Conservation (phyloP, 2,888 invertebrate species). For the Serripes groenlandicus region DNA sequence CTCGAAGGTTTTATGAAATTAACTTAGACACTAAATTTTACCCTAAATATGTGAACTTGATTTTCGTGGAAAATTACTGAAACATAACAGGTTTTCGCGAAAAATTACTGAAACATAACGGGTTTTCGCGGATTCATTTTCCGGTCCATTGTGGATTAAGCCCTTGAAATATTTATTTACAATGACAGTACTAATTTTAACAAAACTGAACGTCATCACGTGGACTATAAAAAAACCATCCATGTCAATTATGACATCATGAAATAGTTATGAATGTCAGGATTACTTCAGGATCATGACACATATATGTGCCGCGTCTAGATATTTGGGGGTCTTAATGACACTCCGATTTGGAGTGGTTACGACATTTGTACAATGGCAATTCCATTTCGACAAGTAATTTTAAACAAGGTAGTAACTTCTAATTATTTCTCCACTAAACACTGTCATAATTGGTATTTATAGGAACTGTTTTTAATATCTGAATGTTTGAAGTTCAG, state of each 20-base stretch:
- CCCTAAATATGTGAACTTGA: background rate
- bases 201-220: slow-evolving; percentile 16
- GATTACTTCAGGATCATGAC: slow-evolving; percentile 7
- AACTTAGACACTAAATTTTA: no score
- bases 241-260: slow-evolving; percentile 4
- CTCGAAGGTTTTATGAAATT: no score
- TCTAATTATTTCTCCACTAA: no score
- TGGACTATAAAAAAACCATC: background rate
- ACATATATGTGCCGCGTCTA: background rate
- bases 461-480: background rate
- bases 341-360: no score
- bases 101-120: no score
- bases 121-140: no score
- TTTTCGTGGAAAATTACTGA: background rate
- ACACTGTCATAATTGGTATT: background rate
- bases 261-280: background rate
- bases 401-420: background rate
- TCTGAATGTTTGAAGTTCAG: no score
- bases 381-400: background rate
- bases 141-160: slow-evolving; percentile 1
- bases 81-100: background rate
- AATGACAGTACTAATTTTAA: slow-evolving; percentile 7
- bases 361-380: background rate
- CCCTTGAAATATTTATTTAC: background rate
- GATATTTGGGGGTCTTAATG: no score